Evolutionary conservation across 1,140 invertebrate genomes (phyloP), one percentile per base, ranked within the genome.

Genomic region (Procambarus clarkii): DNA sequence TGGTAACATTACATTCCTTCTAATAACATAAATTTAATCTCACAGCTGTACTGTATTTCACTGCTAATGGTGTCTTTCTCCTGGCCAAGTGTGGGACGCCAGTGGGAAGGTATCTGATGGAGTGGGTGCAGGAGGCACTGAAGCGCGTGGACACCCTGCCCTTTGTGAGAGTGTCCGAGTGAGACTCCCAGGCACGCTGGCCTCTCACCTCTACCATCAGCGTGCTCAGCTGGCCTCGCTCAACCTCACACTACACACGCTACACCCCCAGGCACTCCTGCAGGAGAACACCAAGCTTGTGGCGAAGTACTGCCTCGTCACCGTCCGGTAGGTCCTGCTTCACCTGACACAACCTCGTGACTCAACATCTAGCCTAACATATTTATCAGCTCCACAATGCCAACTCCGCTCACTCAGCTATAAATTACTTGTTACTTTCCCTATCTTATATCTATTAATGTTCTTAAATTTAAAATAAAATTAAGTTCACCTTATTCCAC

Each of bases 51-150:
- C 34, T 34, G 34, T 34, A 34, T 34, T 34, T 34, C 34, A 34
- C 1, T 34, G 7, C 54, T 58, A 1, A 58, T 58, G 2, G 13
- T 58, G 54, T 58, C 54, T 58, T 64, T 21, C 60, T 7, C 1
- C 18, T 4, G 15, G 13, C 21, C 11, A 18, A 88, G 87, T 88
- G 87, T 88, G 87, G 87, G 87, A 88, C 24, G 78, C 87, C 3
- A 88, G 87, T 44, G 87, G 87, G 0, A 88, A 88, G 46, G 45
- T 88, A 21, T 15, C 64, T 44, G 87, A 88, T 64, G 87, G 87
- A 11, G 60, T 81, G 8, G 79, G 34, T 74, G 79, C 60, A 5
- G 87, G 87, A 0, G 87, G 45, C 46, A 88, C 87, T 18, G 87
- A 88, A 54, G 58, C 87, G 45, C 34, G 78, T 0, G 87, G 87